Conservation (phyloP, 2,797 vertebrate genomes). For the Phrynocephalus guinanensis region DNA sequence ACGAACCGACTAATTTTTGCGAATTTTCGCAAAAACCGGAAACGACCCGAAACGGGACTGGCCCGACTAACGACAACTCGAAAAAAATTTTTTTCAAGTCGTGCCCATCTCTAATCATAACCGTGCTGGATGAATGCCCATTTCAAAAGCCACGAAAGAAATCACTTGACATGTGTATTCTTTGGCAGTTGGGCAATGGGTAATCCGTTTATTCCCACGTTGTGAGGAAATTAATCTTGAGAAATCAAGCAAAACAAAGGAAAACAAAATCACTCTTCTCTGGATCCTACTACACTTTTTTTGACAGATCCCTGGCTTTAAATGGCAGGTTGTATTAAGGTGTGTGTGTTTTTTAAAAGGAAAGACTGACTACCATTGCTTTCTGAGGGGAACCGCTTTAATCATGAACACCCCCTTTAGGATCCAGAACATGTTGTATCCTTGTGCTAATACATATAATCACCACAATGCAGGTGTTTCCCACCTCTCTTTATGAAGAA, state of each 20-base stretch:
- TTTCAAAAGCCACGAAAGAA: neutral
- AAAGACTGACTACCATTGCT: accelerated
- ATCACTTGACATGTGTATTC: neutral
- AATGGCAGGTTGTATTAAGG: neutral
- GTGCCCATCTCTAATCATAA: too few species aligned
- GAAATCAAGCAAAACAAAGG: neutral
- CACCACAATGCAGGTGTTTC: slow-evolving; percentile 64
- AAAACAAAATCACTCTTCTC: neutral
- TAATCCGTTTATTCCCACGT: slow-evolving; percentile 15
- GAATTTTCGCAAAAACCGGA: too few species aligned
- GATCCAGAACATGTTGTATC: slow-evolving; percentile 58
- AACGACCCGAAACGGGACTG: too few species aligned
- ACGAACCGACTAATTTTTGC: too few species aligned
- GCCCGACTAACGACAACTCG: too few species aligned
- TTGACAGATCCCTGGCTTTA: slow-evolving; percentile 26
- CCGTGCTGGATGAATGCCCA: neutral
- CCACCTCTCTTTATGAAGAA: slow-evolving; percentile 62
- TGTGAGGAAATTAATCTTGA: slow-evolving; percentile 14
- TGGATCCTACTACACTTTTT: neutral
- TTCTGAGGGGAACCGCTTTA: neutral
- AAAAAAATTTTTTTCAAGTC: too few species aligned
- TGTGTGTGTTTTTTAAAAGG: neutral
- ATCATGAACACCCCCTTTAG: slow-evolving; percentile 45
- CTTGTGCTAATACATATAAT: slow-evolving; percentile 65
- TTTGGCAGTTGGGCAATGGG: neutral